phyloP scores from a whole-genome alignment of 2,888 invertebrate species.

The Catocala nupta region DNA sequence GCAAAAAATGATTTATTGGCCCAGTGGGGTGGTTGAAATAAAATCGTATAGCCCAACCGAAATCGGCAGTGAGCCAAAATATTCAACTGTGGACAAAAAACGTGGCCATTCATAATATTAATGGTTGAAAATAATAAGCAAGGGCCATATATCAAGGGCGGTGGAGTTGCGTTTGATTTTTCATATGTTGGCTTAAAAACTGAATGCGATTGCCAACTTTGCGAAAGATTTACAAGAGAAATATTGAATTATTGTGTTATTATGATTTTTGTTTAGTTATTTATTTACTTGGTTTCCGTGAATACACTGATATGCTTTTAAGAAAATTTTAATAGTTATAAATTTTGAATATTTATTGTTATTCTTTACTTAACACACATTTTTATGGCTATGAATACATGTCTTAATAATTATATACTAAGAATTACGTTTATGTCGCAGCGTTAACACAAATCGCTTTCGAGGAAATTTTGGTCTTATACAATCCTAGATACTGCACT shows the following conservation, averaged over 20 bases:
- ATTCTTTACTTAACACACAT: background rate
- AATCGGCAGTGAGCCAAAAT: slow-evolving; percentile 79
- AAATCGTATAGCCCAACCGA: slow-evolving; percentile 70
- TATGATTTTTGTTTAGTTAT: slow-evolving; percentile 42
- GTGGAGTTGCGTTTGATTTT: slow-evolving; percentile 77
- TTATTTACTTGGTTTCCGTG: slow-evolving; percentile 16
- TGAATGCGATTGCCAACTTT: slow-evolving; percentile 68
- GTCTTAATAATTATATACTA: too few relatives aligned
- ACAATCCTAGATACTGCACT: too few relatives aligned
- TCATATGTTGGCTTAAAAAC: slow-evolving; percentile 76
- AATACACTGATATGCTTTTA: slow-evolving; percentile 3
- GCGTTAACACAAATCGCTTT: too few relatives aligned
- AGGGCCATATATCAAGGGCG: slow-evolving; percentile 70
- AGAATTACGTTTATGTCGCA: too few relatives aligned
- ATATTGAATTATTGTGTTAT: slow-evolving; percentile 62
- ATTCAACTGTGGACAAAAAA: slow-evolving; percentile 61
- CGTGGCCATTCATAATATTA: slow-evolving; percentile 79
- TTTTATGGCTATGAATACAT: background rate
- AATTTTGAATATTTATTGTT: background rate
- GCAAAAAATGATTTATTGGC: slow-evolving; percentile 82
- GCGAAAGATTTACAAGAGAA: slow-evolving; percentile 65
- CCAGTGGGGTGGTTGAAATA: slow-evolving; percentile 69
- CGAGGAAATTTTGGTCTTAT: too few relatives aligned
- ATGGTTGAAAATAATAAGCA: slow-evolving; percentile 84
- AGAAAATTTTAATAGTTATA: background rate